A percentile compares a stretch with the other conserved stretches of the same genome.
Evolutionary conservation across 2,797 vertebrate species (phyloP).

Genomic region (Thaleichthys pacificus): DNA sequence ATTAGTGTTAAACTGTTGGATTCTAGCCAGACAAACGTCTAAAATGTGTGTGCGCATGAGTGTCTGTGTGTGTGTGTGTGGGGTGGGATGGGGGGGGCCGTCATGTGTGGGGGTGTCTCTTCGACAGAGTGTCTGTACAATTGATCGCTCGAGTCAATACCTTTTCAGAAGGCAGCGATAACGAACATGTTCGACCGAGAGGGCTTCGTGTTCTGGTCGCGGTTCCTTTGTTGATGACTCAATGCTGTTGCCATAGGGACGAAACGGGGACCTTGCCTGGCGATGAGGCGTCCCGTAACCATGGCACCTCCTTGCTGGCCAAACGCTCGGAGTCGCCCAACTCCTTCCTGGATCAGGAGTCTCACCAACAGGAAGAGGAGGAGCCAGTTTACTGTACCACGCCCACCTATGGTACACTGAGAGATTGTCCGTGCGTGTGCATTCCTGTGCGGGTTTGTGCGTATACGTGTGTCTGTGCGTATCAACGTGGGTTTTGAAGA

Average conservation of each 20-base stretch:
- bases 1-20: too few relatives aligned
- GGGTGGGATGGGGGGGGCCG: too few relatives aligned
- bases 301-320: constrained; percentile 81
- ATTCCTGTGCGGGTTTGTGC: constrained; percentile 20
- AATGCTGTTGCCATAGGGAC: constrained; percentile 78
- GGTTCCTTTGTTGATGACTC: constrained; percentile 24
- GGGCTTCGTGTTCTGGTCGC: constrained; percentile 13
- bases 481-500: background rate
- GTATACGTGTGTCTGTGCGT: constrained; percentile 1
- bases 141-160: too few relatives aligned
- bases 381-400: constrained; percentile 95
- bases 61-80: too few relatives aligned
- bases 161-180: too few relatives aligned
- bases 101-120: too few relatives aligned
- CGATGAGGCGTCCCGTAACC: constrained; percentile 86
- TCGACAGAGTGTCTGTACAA: too few relatives aligned
- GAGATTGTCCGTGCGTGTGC: background rate
- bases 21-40: too few relatives aligned
- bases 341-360: constrained; percentile 97
- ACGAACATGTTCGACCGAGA: too few relatives aligned
- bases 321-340: constrained; percentile 97
- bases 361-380: constrained; percentile 89
- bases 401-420: constrained; percentile 86
- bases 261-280: constrained; percentile 87
- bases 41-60: too few relatives aligned